Evolutionary conservation across 2,888 invertebrate genomes (phyloP).

Genomic region (Congeria kusceri): DNA sequence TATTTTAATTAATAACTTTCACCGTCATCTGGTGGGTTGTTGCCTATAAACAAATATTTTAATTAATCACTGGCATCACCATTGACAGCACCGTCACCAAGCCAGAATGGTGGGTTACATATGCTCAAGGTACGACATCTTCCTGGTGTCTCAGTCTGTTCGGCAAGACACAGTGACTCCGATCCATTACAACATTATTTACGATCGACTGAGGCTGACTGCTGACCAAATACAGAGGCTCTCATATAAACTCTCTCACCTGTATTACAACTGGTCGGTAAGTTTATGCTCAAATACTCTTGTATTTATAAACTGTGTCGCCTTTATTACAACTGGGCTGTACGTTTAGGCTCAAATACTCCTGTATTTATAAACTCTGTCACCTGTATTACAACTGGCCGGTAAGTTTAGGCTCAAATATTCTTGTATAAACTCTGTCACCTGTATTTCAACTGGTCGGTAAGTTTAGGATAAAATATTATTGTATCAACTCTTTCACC

Average conservation of each 20-base stretch:
- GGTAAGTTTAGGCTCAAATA: slow-evolving; percentile 85
- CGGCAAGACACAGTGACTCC: slow-evolving; percentile 96
- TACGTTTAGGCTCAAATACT: no score
- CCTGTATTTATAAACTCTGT: slow-evolving; percentile 94
- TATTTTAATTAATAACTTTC: no score
- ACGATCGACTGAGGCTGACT: slow-evolving; percentile 89
- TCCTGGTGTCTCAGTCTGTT: slow-evolving; percentile 94
- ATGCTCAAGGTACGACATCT: slow-evolving; percentile 93
- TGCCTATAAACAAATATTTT: no score
- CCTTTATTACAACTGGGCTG: no score
- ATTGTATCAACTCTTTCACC: slow-evolving; percentile 93
- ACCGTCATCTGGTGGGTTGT: no score
- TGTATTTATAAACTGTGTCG: no score
- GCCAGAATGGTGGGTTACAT: not conserved
- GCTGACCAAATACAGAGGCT: slow-evolving; percentile 93
- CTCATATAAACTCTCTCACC: slow-evolving; percentile 93
- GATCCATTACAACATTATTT: slow-evolving; percentile 94
- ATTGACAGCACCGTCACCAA: no score
- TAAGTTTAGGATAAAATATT: no score
- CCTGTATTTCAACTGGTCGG: no score
- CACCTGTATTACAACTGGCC: slow-evolving; percentile 98
- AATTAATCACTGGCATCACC: no score
- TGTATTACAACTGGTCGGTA: slow-evolving; percentile 96
- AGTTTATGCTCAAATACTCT: no score
- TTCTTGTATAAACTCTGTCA: no score